phyloP scores from a whole-genome alignment of 2,113 vertebrate species.

The Erinaceus europaeus region DNA sequence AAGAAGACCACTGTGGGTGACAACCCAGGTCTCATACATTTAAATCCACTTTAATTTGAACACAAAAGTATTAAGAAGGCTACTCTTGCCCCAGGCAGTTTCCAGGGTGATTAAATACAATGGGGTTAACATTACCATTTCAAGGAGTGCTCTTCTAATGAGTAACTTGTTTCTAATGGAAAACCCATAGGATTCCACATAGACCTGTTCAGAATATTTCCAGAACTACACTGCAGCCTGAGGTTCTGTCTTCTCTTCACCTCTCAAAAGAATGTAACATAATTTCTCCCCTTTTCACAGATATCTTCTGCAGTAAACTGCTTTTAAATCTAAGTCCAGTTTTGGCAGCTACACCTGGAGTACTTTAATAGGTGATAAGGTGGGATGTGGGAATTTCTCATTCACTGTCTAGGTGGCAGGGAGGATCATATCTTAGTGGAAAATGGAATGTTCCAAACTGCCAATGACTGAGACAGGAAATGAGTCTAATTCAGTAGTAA shows the following conservation, averaged over 20 bases:
- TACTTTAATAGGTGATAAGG: background rate
- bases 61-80: background rate
- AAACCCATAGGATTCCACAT: background rate
- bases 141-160: too few species aligned
- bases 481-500: background rate
- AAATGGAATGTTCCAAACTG: background rate
- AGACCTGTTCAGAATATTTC: background rate
- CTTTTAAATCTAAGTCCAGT: too few species aligned
- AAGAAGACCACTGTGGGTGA: too few species aligned
- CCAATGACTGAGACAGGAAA: background rate
- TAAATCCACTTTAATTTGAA: background rate
- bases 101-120: too few species aligned
- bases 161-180: too few species aligned
- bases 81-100: too few species aligned
- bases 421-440: background rate
- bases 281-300: too few species aligned
- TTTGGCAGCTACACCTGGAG: too few species aligned
- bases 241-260: background rate
- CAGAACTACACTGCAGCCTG: rapidly evolving
- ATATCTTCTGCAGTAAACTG: too few species aligned
- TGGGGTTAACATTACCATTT: too few species aligned
- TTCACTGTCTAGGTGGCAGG: background rate
- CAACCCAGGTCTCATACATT: background rate
- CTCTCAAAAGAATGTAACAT: too few species aligned
- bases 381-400: background rate